phyloP scores from a whole-genome alignment of 2,113 vertebrate genomes.

The human region GRCh38 chr5:74048501-74049000 shows the following conservation, averaged over 20 bases:
- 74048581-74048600: neutral
- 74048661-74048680: constrained; percentile 28
- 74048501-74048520: neutral
- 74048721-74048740: neutral
- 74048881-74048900: neutral
- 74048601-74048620: constrained; percentile 13
- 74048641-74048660: neutral
- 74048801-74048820: neutral
- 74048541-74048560: constrained; percentile 26
- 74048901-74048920: neutral
- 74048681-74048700: neutral
- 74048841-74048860: neutral
- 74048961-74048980: neutral
- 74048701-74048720: neutral
- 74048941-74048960: neutral
- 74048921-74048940: neutral
- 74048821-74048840: neutral
- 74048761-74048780: neutral
- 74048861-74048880: neutral
- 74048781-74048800: neutral
- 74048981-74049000: neutral
- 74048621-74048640: neutral
- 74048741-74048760: neutral
- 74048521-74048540: neutral
- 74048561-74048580: neutral